A percentile compares a stretch with the other conserved stretches of the same genome.
phyloP scores from a whole-genome alignment of 1,140 invertebrate species.

The Wasmannia auropunctata region DNA sequence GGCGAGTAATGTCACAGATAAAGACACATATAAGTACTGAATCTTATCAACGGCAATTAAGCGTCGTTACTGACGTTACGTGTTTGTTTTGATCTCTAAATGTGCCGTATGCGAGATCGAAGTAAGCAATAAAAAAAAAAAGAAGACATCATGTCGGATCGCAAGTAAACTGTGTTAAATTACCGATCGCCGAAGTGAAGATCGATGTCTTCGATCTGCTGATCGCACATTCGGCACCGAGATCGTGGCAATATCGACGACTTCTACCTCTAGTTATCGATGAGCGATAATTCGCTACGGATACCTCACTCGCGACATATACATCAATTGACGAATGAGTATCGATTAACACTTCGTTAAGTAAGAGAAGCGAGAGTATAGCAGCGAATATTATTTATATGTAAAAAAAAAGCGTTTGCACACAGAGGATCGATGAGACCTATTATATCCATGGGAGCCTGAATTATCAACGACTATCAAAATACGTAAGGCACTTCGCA shows the following conservation, averaged over 20 bases:
- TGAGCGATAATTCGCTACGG: constrained; percentile 53
- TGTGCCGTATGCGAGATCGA: constrained; percentile 31
- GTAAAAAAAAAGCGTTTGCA: constrained; percentile 43
- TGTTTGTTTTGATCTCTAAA: constrained; percentile 56
- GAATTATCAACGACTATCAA: constrained; percentile 57
- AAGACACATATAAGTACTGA: constrained; percentile 61
- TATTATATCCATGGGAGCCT: constrained; percentile 35
- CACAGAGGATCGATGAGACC: constrained; percentile 4
- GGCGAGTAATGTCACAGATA: constrained; percentile 68
- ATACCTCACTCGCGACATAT: constrained; percentile 27
- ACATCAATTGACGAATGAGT: constrained; percentile 36
- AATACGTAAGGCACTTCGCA: constrained; percentile 46
- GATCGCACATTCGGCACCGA: constrained; percentile 52
- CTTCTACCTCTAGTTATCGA: constrained; percentile 60
- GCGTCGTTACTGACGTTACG: constrained; percentile 49
- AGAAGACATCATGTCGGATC: background rate
- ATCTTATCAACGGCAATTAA: constrained; percentile 66
- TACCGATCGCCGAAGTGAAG: background rate
- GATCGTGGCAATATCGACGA: constrained; percentile 66
- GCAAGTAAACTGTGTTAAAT: constrained; percentile 2
- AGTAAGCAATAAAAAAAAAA: constrained; percentile 30
- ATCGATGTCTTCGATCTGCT: background rate
- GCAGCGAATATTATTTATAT: constrained; percentile 57
- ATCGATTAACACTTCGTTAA: constrained; percentile 8
- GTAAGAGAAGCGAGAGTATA: constrained; percentile 11